Evolutionary conservation across 2,888 invertebrate species (phyloP).

Genomic region (Portevinia maculata): DNA sequence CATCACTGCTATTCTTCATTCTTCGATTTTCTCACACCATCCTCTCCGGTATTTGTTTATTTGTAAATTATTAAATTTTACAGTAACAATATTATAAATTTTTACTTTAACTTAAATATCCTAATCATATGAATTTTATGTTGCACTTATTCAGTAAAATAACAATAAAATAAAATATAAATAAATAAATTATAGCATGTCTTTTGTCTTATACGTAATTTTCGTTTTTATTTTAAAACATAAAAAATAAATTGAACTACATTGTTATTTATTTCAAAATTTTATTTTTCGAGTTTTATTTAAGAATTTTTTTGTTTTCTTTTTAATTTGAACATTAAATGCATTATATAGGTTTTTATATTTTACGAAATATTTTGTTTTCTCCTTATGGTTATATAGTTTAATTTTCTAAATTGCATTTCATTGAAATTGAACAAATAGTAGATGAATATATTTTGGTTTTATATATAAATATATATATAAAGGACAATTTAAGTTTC

Average conservation of each 20-base stretch:
- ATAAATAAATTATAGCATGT: constrained; percentile 21
- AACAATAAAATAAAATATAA: constrained; percentile 26
- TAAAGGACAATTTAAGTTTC: constrained; percentile 24
- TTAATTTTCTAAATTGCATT: constrained; percentile 72
- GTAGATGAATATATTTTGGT: constrained; percentile 60
- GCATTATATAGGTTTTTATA: constrained; percentile 63
- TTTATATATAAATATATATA: constrained; percentile 63
- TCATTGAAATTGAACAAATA: constrained; percentile 74
- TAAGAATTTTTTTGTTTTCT: constrained; percentile 20
- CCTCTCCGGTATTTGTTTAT: constrained; percentile 30
- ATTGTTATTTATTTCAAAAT: constrained; percentile 32
- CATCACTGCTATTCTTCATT: constrained; percentile 21
- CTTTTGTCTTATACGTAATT: constrained; percentile 23
- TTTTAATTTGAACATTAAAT: constrained; percentile 69
- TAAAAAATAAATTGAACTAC: constrained; percentile 32
- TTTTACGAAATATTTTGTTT: constrained; percentile 72
- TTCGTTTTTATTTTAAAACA: constrained; percentile 21
- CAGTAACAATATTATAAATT: constrained; percentile 35
- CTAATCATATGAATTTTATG: constrained; percentile 30
- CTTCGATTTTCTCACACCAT: constrained; percentile 31
- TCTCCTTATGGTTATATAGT: constrained; percentile 51
- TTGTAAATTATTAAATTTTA: constrained; percentile 40
- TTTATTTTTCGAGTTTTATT: constrained; percentile 10
- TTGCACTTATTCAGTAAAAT: constrained; percentile 58
- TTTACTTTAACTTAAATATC: constrained; percentile 41